These are phyloP conservation scores for Drosophila lacertosa DNA, from an alignment of 1,140 invertebrate species.

Conservation along the genomic window DNA sequence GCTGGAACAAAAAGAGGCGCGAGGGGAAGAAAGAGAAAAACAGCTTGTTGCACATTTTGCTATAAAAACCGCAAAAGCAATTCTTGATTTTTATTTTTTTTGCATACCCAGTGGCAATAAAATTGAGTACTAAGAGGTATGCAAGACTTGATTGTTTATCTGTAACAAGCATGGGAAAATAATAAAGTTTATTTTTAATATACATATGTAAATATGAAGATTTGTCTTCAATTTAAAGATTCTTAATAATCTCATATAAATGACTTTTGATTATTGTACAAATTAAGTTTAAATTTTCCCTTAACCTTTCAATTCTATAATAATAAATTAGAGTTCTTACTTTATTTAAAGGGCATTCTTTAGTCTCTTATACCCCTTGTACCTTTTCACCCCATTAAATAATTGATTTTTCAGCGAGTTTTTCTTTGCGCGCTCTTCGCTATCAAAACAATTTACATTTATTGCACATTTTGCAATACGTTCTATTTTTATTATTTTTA, in stretches of 20 bases:
- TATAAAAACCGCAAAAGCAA: constrained; percentile 11
- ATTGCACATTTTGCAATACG: constrained; percentile 32
- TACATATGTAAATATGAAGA: no score
- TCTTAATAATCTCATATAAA: no score
- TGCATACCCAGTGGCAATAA: neutral
- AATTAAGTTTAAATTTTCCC: no score
- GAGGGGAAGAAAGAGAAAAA: neutral
- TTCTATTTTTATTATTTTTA: constrained; percentile 5
- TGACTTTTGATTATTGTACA: no score
- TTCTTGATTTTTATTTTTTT: neutral
- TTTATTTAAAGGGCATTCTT: neutral
- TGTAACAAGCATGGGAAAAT: no score
- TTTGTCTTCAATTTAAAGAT: no score
- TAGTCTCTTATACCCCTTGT: constrained; percentile 1
- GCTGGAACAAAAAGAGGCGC: neutral
- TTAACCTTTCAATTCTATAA: no score
- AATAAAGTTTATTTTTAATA: no score
- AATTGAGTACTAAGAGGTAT: neutral
- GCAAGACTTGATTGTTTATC: neutral
- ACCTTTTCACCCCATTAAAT: constrained; percentile 2
- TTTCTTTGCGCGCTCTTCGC: constrained; percentile 14
- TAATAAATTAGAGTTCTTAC: no score
- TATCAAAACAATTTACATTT: constrained; percentile 37
- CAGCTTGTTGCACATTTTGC: constrained; percentile 18
- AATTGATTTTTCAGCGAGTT: constrained; percentile 54